Percentiles rank a stretch among this genome's conserved stretches.
phyloP scores from a whole-genome alignment of 2,797 vertebrate genomes.

The Gila robusta region DNA sequence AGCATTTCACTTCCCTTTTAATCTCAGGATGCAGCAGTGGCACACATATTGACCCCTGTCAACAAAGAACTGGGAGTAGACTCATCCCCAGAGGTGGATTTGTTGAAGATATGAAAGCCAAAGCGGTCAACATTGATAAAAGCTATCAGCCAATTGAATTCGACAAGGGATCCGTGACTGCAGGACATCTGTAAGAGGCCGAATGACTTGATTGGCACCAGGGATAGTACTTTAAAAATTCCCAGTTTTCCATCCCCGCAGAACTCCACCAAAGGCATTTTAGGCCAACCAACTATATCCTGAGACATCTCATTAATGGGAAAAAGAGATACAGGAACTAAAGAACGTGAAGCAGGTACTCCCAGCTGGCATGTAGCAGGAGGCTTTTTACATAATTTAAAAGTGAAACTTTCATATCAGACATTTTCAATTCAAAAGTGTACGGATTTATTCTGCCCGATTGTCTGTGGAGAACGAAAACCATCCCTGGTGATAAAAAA shows the following conservation, averaged over 20 bases:
- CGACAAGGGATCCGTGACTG: conserved; percentile 70
- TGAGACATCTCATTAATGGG: conserved; percentile 66
- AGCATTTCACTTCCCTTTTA: conserved; percentile 71
- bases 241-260: conserved; percentile 62
- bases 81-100: conserved; percentile 63
- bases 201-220: conserved; percentile 71
- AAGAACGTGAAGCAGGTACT: conserved; percentile 33
- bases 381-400: conserved; percentile 54
- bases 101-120: conserved; percentile 64
- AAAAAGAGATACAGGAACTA: conserved; percentile 44
- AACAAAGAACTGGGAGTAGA: conserved; percentile 75
- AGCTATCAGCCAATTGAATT: conserved; percentile 66
- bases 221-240: conserved; percentile 53
- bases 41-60: conserved; percentile 70
- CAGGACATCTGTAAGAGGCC: conserved; percentile 56
- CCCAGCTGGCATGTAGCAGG: conserved; percentile 46
- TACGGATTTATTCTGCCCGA: conserved; percentile 11
- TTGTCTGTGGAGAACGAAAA: conserved; percentile 44
- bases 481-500: conserved; percentile 48
- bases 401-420: conserved; percentile 55
- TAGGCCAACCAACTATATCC: conserved; percentile 60
- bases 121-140: conserved; percentile 82
- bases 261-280: conserved; percentile 67
- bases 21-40: conserved; percentile 71
- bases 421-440: conserved; percentile 35